These are phyloP conservation scores for Cheilosia scutellata DNA, from an alignment of 2,888 invertebrate genomes.

Conservation along the genomic window DNA sequence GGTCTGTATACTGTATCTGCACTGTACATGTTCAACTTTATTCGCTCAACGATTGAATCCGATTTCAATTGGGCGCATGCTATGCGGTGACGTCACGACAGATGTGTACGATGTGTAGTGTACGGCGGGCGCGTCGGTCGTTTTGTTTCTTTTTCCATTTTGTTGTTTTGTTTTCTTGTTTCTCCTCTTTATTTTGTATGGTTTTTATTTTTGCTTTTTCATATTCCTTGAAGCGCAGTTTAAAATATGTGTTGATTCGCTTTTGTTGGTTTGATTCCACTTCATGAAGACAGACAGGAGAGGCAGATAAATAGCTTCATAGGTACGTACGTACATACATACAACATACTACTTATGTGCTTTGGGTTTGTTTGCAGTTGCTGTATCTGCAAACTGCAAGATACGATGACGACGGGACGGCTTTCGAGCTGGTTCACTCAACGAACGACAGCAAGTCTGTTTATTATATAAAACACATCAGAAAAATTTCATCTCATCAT, in stretches of 20 bases:
- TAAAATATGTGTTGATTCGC: conserved; percentile 28
- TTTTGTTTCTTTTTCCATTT: conserved; percentile 6
- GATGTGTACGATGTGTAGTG: conserved; percentile 67
- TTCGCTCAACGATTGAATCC: conserved; percentile 59
- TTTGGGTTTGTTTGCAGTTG: no score
- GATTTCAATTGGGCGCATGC: conserved; percentile 70
- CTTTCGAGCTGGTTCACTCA: no score
- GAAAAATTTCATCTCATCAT: no score
- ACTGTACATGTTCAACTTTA: conserved; percentile 34
- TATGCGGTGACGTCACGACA: conserved; percentile 68
- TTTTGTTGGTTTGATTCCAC: conserved; percentile 46
- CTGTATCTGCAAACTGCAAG: no score
- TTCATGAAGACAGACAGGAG: conserved; percentile 13
- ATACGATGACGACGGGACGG: no score
- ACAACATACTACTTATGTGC: no score
- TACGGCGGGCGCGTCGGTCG: conserved; percentile 31
- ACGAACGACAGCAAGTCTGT: no score
- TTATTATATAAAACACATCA: no score
- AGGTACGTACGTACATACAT: not conserved
- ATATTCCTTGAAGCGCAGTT: conserved; percentile 35
- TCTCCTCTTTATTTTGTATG: conserved; percentile 16
- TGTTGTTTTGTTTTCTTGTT: not conserved
- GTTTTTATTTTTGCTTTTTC: conserved; percentile 27
- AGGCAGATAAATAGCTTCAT: not conserved
- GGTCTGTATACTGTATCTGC: not conserved